Evolutionary conservation across 2,797 vertebrate species (phyloP).

Genomic region (Alexandromys oeconomus): DNA sequence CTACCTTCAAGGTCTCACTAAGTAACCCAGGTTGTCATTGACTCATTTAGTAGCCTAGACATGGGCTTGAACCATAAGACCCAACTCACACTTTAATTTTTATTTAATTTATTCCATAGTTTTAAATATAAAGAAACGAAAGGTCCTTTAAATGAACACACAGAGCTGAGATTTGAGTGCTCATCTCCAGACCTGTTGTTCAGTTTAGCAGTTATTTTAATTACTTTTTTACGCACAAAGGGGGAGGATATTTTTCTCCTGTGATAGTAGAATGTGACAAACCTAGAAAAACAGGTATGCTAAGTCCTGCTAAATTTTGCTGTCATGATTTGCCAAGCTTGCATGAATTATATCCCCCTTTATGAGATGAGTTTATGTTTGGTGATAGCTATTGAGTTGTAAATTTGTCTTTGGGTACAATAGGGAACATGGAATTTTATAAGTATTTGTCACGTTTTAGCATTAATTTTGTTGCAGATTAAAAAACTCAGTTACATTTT

Average conservation of each 20-base stretch:
- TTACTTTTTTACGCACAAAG: neutral
- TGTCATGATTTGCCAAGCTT: neutral
- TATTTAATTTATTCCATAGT: neutral
- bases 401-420: neutral
- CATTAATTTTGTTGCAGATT: neutral
- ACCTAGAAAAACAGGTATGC: neutral
- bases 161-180: slow-evolving; percentile 11
- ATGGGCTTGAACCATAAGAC: neutral
- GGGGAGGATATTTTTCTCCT: neutral
- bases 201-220: neutral
- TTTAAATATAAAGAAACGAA: slow-evolving; percentile 39
- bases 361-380: neutral
- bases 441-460: neutral
- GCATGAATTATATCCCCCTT: neutral
- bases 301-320: neutral
- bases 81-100: neutral
- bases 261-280: neutral
- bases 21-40: neutral
- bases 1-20: neutral
- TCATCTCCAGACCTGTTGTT: neutral
- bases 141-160: neutral
- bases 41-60: neutral
- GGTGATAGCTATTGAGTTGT: neutral
- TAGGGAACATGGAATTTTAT: neutral
- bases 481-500: neutral